phyloP scores from a whole-genome alignment of 2,113 vertebrate species.

The Percina caprodes region DNA sequence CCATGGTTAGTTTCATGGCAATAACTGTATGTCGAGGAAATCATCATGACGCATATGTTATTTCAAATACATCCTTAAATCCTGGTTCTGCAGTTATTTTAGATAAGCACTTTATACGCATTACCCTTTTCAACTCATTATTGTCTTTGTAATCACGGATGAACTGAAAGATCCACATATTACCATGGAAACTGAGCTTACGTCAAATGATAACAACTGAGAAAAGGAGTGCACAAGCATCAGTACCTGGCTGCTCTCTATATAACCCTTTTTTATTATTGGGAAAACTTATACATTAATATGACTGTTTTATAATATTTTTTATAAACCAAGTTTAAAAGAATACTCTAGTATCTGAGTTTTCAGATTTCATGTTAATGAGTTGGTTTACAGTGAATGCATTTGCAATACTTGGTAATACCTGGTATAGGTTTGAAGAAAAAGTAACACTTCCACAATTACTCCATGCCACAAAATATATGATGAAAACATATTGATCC shows the following conservation, averaged over 20 bases:
- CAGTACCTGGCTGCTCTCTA: not conserved
- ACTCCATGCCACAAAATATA: too few relatives aligned
- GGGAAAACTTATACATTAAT: not conserved
- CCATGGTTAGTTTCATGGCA: constrained; percentile 3
- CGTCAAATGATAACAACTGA: not conserved
- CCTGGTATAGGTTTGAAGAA: too few relatives aligned
- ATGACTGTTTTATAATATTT: not conserved
- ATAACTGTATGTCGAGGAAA: not conserved
- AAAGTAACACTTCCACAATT: too few relatives aligned
- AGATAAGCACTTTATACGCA: constrained; percentile 8
- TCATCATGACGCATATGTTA: not conserved
- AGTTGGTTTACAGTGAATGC: not conserved
- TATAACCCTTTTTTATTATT: not conserved
- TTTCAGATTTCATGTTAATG: not conserved
- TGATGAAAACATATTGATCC: too few relatives aligned
- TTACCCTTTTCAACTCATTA: constrained; percentile 20
- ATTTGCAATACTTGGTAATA: not conserved
- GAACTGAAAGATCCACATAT: constrained; percentile 11
- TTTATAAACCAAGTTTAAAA: not conserved
- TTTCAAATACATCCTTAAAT: constrained; percentile 7
- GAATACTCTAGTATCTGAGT: not conserved
- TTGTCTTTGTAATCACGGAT: constrained; percentile 5
- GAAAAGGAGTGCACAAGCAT: not conserved
- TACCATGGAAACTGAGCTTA: constrained; percentile 56
- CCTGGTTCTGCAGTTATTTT: constrained; percentile 5